Evolutionary conservation across 2,888 invertebrate genomes (phyloP), one percentile per base, ranked within the genome.

Genomic region (Alloscopus bannaensis): DNA sequence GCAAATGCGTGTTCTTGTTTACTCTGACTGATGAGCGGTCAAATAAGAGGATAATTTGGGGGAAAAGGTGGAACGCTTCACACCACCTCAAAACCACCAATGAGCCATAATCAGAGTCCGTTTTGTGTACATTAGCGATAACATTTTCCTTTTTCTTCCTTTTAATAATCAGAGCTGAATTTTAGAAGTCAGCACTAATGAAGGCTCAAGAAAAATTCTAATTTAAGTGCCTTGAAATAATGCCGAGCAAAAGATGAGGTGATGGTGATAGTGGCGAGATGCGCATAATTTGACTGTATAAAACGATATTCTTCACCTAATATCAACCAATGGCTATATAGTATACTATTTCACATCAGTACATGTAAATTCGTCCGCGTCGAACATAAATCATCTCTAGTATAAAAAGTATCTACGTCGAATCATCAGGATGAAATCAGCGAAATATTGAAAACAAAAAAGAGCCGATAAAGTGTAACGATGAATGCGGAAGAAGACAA

Each of bases 401-500:
- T 42, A 42, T 42, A 42, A 42, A 18, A 3, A 42, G 13, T 45
- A 45, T 45, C 8, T 4, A 45, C n/a, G n/a, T n/a, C n/a, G n/a
- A n/a, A 20, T 60, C 60, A 36, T 36, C 22, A 40, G 60, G 22
- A 50, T 78, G 70, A 79, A 79, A 79, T 79, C 79, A 79, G 72
- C 72, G 68, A 79, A 78, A 20, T n/a, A n/a, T 11, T 26, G 13
- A 57, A 47, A 26, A 64, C 42, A 69, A 77, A 65, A 60, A 40
- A 66, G 66, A 71, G 78, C 78, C 78, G 78, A 77, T 71, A 71
- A 65, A 78, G 42, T 77, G 65, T 69, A 65, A 78, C 59, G 65
- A 78, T 59, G 78, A 50, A 71, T 78, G 71, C 78, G 78, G 78
- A 78, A 77, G 77, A 76, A 71, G 68, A 78, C 55, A 62, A 57